Percentiles rank a stretch among this genome's conserved stretches.
These are phyloP conservation scores for human DNA, from an alignment of 2,113 vertebrate genomes.

Conservation along the genomic window DNA sequence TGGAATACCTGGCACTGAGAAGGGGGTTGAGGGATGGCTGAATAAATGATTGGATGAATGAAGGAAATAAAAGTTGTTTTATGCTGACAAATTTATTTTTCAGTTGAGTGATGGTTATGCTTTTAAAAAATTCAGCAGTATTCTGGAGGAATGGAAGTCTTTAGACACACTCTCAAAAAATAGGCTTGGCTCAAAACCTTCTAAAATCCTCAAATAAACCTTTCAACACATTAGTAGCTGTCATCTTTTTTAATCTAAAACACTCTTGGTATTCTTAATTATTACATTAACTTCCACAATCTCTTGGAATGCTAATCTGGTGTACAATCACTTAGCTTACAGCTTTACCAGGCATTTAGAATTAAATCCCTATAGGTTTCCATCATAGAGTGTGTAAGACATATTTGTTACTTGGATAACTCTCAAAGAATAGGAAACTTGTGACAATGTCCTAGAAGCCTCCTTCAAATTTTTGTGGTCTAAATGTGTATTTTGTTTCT, in stretches of 20 bases:
- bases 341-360: background rate
- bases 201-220: conserved; percentile 74
- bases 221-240: conserved; percentile 50
- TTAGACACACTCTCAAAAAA: conserved; percentile 72
- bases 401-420: conserved; percentile 37
- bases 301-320: conserved; percentile 49
- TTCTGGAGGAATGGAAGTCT: conserved; percentile 60
- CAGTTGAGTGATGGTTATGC: background rate
- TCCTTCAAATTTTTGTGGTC: conserved; percentile 61
- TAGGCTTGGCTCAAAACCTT: conserved; percentile 56
- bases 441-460: conserved; percentile 56
- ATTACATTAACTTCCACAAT: conserved; percentile 50
- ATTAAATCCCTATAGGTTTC: conserved; percentile 49
- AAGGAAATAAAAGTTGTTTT: conserved; percentile 33
- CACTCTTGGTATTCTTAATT: conserved; percentile 48
- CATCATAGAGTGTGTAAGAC: conserved; percentile 44
- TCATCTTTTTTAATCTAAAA: conserved; percentile 70
- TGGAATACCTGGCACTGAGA: background rate
- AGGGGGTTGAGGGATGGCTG: background rate
- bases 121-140: conserved; percentile 51
- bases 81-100: conserved; percentile 12
- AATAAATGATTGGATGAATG: background rate
- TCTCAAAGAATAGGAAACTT: conserved; percentile 69
- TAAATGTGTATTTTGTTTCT: conserved; percentile 41
- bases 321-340: conserved; percentile 25